These are phyloP conservation scores for Sinodicranocentrus sp. DNA, from an alignment of 2,888 invertebrate species.

Conservation along the genomic window DNA sequence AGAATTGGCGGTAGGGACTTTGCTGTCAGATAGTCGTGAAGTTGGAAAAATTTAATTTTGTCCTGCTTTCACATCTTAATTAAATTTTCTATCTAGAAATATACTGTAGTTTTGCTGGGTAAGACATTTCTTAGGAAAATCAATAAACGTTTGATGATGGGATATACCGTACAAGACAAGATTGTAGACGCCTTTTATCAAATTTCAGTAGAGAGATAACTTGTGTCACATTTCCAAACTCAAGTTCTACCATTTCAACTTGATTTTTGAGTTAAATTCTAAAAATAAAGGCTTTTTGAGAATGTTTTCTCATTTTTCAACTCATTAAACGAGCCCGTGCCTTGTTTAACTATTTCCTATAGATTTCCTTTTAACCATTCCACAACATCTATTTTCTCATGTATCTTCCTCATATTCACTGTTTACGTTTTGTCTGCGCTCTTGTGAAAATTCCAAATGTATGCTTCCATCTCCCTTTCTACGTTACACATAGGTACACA, in stretches of 20 bases:
- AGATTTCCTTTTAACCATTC: neutral
- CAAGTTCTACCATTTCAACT: neutral
- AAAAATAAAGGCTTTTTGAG: slow-evolving; percentile 49
- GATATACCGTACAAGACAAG: too few relatives aligned
- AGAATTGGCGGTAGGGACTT: too few relatives aligned
- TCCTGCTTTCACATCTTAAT: too few relatives aligned
- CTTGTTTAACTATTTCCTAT: neutral
- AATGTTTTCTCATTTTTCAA: slow-evolving; percentile 71
- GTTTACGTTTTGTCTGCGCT: neutral
- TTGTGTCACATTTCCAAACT: neutral
- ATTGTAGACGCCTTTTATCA: neutral
- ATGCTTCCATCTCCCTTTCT: too few relatives aligned
- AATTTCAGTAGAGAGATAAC: neutral
- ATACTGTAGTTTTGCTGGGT: too few relatives aligned
- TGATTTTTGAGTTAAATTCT: slow-evolving; percentile 36
- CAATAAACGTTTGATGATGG: too few relatives aligned
- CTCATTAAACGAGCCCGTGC: slow-evolving; percentile 66
- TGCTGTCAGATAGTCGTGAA: too few relatives aligned
- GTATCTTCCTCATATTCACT: neutral
- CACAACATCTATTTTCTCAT: slow-evolving; percentile 2
- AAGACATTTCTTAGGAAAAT: neutral
- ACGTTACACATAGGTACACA: too few relatives aligned
- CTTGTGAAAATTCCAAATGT: too few relatives aligned
- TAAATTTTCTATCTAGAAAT: too few relatives aligned
- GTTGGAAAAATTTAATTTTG: too few relatives aligned